A percentile compares a stretch with the other conserved stretches of the same genome.
Conservation (phyloP, 2,888 invertebrate genomes). For the Pristionchus entomophagus region DNA sequence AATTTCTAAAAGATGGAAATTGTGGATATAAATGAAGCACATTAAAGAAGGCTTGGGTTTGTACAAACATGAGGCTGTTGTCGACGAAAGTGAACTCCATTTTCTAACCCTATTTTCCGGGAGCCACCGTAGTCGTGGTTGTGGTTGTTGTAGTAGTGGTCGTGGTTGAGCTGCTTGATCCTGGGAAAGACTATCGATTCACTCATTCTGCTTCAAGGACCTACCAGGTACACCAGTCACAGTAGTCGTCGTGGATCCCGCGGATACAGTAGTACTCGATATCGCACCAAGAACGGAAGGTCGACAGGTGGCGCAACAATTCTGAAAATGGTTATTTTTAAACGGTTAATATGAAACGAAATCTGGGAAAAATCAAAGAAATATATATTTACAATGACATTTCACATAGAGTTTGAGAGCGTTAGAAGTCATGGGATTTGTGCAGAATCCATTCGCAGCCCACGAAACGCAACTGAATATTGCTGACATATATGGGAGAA, state of each 20-base stretch:
- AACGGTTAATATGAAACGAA: too few species aligned
- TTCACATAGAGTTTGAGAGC: not conserved
- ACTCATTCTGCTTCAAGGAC: not conserved
- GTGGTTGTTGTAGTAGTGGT: not conserved
- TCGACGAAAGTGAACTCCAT: too few species aligned
- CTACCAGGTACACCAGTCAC: not conserved
- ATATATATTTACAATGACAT: not conserved
- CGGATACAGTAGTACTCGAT: not conserved
- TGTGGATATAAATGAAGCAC: too few species aligned
- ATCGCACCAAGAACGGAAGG: not conserved
- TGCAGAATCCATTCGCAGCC: too few species aligned
- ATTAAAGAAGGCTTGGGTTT: too few species aligned
- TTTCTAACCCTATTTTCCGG: not conserved
- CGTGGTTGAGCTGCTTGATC: not conserved
- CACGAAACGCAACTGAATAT: not conserved
- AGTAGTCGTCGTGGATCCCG: not conserved
- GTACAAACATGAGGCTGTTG: too few species aligned
- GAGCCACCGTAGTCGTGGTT: not conserved
- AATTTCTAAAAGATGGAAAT: too few species aligned
- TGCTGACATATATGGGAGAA: not conserved
- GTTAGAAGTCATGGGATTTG: not conserved
- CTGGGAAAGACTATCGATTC: not conserved
- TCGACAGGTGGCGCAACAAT: not conserved
- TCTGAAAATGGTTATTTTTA: not conserved
- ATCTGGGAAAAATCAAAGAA: too few species aligned